Evolutionary conservation across 2,888 invertebrate genomes (phyloP), one percentile per base, ranked within the genome.

Genomic region (Phyto melanocephala): DNA sequence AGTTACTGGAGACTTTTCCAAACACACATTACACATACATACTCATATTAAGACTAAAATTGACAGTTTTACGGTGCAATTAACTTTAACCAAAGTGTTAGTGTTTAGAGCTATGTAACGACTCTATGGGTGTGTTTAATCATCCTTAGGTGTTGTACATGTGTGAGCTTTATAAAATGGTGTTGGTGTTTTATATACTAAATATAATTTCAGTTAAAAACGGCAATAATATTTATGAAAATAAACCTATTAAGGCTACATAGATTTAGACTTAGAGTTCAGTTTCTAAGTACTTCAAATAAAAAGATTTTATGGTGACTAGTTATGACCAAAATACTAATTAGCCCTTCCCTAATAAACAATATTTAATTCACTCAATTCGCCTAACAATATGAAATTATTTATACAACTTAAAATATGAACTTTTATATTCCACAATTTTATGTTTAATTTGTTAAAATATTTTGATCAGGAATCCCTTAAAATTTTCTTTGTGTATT

Each of bases 21-120:
- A n/a, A 17, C 13, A 13, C 60, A 37, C 15, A 33, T n/a, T 8
- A 71, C 13, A 2, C 35, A 63, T 28, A 40, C 13, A 24, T 15
- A 7, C n/a, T 47, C 42, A 50, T 56, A 74, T 68, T 58, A 63
- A 56, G 74, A 42, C 56, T 72, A 74, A 56, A 63, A 74, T 50
- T 77, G 84, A 72, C 81, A 84, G 77, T 83, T 83, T 84, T 83
- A 84, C 79, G 81, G 78, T 60, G 71, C 81, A 80, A 83, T 85
- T 83, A 85, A 80, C 74, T 75, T 68, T 68, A 72, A 56, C 72
- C 71, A 81, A 63, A 56, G 40, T 68, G 74, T 72, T 56, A 56
- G 56, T 52, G n/a, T 62, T 45, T 42, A 7, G 33, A 47, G 35
- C 13, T 47, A 35, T 22, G 35, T 47, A 24, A 28, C 17, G 17